Conservation (phyloP, 2,113 vertebrate species). For the Pterocles burchelli region DNA sequence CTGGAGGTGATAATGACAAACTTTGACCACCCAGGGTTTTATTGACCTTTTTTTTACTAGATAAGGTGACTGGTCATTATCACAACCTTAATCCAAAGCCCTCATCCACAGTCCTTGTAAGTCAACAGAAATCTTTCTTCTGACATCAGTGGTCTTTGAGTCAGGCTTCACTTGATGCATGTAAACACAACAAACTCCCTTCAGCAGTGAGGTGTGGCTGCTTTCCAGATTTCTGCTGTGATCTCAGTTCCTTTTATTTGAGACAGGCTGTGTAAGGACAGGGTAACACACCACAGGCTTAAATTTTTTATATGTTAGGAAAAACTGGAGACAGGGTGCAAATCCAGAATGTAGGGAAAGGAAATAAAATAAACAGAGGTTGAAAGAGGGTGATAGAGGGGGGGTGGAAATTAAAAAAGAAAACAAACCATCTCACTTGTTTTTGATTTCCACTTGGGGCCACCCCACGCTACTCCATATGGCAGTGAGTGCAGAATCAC, state of each 20-base stretch:
- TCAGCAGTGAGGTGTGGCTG: neutral
- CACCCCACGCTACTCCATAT: rapidly evolving
- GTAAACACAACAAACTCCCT: neutral
- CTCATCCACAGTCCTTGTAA: neutral
- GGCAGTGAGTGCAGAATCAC: neutral
- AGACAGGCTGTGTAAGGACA: neutral
- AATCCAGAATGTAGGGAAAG: neutral
- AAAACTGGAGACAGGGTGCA: neutral
- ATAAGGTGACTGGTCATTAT: neutral
- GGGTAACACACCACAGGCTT: neutral
- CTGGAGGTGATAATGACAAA: conserved; percentile 15
- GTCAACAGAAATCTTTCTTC: neutral
- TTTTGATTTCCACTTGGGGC: neutral
- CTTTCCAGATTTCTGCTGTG: neutral
- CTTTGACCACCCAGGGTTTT: neutral
- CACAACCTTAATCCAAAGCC: neutral
- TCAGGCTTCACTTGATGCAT: neutral
- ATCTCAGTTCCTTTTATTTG: neutral
- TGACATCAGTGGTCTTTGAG: neutral
- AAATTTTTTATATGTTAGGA: neutral
- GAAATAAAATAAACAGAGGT: neutral
- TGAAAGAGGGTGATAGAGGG: neutral
- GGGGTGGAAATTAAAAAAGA: neutral
- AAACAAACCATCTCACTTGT: neutral
- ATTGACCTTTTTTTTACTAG: neutral